A percentile compares a stretch with the other conserved stretches of the same genome.
These are phyloP conservation scores for Spinus olivaceus DNA, from an alignment of 2,797 vertebrate genomes.

Conservation along the genomic window DNA sequence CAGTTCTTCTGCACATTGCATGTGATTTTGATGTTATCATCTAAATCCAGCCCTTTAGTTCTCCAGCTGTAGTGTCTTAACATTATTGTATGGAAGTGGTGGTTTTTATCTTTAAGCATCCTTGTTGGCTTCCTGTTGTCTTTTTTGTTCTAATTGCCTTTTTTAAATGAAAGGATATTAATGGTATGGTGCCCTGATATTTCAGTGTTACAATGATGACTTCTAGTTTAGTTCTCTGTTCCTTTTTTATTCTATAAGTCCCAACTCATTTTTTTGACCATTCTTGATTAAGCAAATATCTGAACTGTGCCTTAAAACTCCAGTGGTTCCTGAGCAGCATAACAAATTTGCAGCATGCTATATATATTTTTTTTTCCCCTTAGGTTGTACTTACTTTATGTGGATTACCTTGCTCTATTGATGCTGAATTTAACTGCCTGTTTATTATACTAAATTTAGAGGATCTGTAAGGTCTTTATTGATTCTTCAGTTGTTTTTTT, in stretches of 20 bases:
- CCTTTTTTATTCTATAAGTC: not conserved
- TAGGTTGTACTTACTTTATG: not conserved
- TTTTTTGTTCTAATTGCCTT: slow-evolving; percentile 4
- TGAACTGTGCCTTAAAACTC: not conserved
- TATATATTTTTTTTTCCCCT: not conserved
- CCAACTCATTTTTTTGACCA: not conserved
- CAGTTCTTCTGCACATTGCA: not conserved
- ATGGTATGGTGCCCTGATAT: not conserved
- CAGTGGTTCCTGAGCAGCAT: not conserved
- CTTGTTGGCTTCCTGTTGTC: not conserved
- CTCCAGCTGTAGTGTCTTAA: not conserved
- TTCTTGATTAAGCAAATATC: not conserved
- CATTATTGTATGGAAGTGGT: not conserved
- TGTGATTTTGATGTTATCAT: not conserved
- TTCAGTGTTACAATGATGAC: not conserved
- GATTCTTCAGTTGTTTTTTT: not conserved
- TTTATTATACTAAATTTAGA: not conserved
- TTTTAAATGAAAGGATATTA: not conserved
- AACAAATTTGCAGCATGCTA: not conserved
- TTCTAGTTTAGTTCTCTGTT: not conserved
- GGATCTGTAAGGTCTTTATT: not conserved
- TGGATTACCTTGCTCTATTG: not conserved
- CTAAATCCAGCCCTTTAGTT: not conserved
- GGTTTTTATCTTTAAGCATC: not conserved
- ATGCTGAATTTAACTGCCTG: not conserved